Base-by-base conservation (phyloP, 37 sponge, comb jelly and placozoan species). In the Haliclona indistincta region DNA sequence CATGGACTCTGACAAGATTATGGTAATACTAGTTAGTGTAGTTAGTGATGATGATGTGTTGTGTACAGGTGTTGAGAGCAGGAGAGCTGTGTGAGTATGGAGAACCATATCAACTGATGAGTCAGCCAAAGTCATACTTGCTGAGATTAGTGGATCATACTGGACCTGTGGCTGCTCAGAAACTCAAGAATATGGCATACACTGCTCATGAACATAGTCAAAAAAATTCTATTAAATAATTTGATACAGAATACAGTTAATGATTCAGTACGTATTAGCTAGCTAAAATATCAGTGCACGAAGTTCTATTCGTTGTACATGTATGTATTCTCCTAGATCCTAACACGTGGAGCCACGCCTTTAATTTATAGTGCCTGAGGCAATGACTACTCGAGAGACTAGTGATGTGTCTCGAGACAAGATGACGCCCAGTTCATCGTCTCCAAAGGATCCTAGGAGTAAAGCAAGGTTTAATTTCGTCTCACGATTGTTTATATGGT, bases 1-100 rank as follows among this genome's bases (percentile, higher is more conserved):
- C 54, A 95, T 95, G 85, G 96, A 95, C 43, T 83, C 74, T 45
- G 86, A 88, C 55, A 79, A 81, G 26, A 74, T 93, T 51, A 49
- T 93, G 86, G 94, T 93, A 68, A 38, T 8, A 2, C 22, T 64
- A 33, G 22, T 2, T 4, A 5, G 36, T 64, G 36, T 33, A 22
- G 30, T n/a, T n/a, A n/a, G n/a, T n/a, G n/a, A n/a, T n/a, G n/a
- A 73, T 5, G 7, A 33, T 32, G 38, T 47, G 3, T 43, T 17
- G 19, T 35, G 39, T 49, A 28, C 28, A 81, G 88, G 66, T 87
- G 20, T n/a, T 87, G 43, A 60, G 76, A 3, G 61, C 13, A 4
- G 88, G 88, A 17, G 49, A 43, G 23, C 4, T 87, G 1, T 71
- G 71, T 49, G 88, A 87, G 33, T 81, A 76, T 38, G 82, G 76